These are phyloP conservation scores for Anhinga rufa DNA, from an alignment of 2,113 vertebrate species.

Conservation along the genomic window DNA sequence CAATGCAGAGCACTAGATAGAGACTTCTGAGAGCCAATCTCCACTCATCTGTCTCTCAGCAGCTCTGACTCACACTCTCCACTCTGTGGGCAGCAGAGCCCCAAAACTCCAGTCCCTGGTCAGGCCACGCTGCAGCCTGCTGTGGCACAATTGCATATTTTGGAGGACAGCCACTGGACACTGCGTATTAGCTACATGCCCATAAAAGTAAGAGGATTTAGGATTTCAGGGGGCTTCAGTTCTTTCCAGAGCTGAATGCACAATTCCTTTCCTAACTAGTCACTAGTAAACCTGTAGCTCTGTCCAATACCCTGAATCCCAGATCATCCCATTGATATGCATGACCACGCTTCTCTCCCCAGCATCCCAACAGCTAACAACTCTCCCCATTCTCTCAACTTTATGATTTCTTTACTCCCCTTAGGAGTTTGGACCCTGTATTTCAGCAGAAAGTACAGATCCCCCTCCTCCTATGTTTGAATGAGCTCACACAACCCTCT, in stretches of 20 bases:
- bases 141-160: background rate
- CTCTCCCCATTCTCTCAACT: background rate
- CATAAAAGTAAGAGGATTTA: background rate
- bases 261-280: background rate
- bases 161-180: background rate
- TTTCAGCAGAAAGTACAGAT: background rate
- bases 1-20: background rate
- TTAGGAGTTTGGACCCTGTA: background rate
- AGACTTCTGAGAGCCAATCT: background rate
- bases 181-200: background rate
- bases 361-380: background rate
- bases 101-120: background rate
- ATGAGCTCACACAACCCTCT: background rate
- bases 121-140: background rate
- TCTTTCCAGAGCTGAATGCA: background rate
- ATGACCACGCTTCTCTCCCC: background rate
- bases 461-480: background rate
- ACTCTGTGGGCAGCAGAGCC: background rate
- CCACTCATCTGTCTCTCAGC: background rate
- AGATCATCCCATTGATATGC: background rate
- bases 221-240: background rate
- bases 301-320: background rate
- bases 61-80: background rate
- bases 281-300: background rate
- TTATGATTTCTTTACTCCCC: background rate